These are phyloP conservation scores for Dynastes maya DNA, from an alignment of 2,888 invertebrate species.

Conservation along the genomic window DNA sequence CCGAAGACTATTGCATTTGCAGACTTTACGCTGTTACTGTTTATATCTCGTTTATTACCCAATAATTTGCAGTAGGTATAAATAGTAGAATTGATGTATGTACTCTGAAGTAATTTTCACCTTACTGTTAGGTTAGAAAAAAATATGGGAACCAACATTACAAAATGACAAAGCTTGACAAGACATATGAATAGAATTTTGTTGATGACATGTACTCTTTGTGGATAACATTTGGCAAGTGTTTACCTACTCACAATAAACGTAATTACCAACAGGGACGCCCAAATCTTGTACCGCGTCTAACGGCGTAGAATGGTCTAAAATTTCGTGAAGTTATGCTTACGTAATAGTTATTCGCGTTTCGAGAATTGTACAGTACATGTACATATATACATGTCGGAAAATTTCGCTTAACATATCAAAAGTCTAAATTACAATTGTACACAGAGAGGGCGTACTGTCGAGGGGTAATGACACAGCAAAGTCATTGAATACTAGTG, in stretches of 20 bases:
- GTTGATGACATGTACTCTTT: conserved; percentile 16
- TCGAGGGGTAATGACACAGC: conserved; percentile 58
- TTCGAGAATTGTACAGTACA: neutral
- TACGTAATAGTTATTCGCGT: conserved; percentile 39
- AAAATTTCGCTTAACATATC: conserved; percentile 40
- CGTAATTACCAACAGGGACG: conserved; percentile 23
- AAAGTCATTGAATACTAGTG: conserved; percentile 58
- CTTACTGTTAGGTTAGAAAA: neutral
- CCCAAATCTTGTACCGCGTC: conserved; percentile 29
- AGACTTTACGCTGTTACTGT: too few relatives aligned
- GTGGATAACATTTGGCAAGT: conserved; percentile 3
- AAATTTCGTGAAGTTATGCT: conserved; percentile 32
- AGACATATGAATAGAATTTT: conserved; percentile 18
- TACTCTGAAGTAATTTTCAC: neutral
- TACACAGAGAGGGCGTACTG: conserved; percentile 51
- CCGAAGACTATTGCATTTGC: too few relatives aligned
- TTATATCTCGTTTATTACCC: too few relatives aligned
- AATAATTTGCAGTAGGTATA: too few relatives aligned
- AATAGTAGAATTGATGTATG: neutral
- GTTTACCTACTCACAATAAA: conserved; percentile 3
- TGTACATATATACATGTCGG: conserved; percentile 6
- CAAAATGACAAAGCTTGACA: too few relatives aligned
- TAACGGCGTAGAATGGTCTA: neutral
- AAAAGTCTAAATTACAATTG: conserved; percentile 52
- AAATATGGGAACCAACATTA: too few relatives aligned